Evolutionary conservation across 2,113 vertebrate genomes (phyloP), one percentile per base, ranked within the genome.

Genomic region (Amazona vittata): DNA sequence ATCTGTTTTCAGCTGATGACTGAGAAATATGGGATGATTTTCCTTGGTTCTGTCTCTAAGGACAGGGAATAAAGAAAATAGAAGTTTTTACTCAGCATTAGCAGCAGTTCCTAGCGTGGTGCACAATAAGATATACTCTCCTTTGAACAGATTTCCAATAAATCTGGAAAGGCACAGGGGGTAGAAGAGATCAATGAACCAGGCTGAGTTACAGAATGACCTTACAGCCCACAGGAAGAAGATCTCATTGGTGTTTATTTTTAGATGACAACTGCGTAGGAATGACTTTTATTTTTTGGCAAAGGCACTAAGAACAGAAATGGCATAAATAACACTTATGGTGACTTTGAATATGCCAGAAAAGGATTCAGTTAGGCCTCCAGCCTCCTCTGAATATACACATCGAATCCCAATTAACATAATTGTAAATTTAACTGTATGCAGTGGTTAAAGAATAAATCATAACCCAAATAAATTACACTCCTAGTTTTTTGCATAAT

Each of bases 201-300:
- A 73, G 88, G 69, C 65, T 90, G 80, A 92, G 84, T 83, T 97
- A 95, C 93, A 92, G 62, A 93, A 93, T 94, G 71, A 97, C 94
- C 93, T 95, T 95, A 95, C 43, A 94, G 85, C 52, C 67, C 60
- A 91, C 83, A 95, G 93, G 94, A 97, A 93, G 80, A 89, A 89
- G 86, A 95, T 84, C 65, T 91, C 68, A 84, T 86, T 86, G 78
- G 86, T 96, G 90, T 97, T 97, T 97, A 97, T 97, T 97, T 97
- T 97, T 93, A 95, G 94, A 95, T 70, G 90, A 94, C 78, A 91
- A 93, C 94, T 77, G 57, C 80, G 46, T 93, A 88, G 92, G 91
- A 81, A 53, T 91, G 86, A 86, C 67, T 88, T 95, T 92, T 89
- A 62, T 64, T 88, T 85, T 90, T 95, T 94, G 83, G 79, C 76